Evolutionary conservation across 2,888 invertebrate species (phyloP), one percentile per base, ranked within the genome.

Genomic region (Polydrusus pterygomalis): DNA sequence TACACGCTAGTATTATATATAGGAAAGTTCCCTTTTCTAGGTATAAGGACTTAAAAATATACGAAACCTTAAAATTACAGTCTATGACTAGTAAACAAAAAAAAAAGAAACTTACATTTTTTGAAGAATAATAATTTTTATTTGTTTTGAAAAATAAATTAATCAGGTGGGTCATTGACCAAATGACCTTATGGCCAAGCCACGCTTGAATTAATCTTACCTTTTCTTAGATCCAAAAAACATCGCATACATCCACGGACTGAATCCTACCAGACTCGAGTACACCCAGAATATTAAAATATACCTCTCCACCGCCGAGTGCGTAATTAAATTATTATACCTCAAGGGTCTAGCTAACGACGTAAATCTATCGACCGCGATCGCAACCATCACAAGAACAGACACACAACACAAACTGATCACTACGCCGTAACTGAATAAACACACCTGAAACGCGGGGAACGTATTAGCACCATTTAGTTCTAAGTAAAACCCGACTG

Each of bases 281-380:
- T 91, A 91, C 30, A 90, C 85, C 92, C 92, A 92, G 80, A 91
- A 90, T 2, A 89, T 88, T 10, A 88, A 86, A 54, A 92, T 90
- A 82, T 91, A 90, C 74, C 90, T 85, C 79, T 90, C 89, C 69
- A 91, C 90, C 75, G 90, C 90, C 65, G 90, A 89, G 83, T 90
- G 90, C 0, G 92, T 92, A 78, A 92, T 91, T 77, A 92, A 88
- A 83, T 91, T 91, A 81, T 91, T 91, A 85, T 92, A 92, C 65
- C 91, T 87, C 62, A 92, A 86, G 0, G 92, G 92, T 75, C 91
- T 89, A 2, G 91, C 90, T 20, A 92, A 87, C 2, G 91, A 91
- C 0, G 91, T 91, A 80, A 91, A 89, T 65, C 92, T 85, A 82
- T 92, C 92, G 38, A 91, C 89, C 0, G 92, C 91, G 67, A 92